Percentiles rank a stretch among this genome's conserved stretches.
Conservation (phyloP, 2,797 vertebrate species). For the Sarcoramphus papa region DNA sequence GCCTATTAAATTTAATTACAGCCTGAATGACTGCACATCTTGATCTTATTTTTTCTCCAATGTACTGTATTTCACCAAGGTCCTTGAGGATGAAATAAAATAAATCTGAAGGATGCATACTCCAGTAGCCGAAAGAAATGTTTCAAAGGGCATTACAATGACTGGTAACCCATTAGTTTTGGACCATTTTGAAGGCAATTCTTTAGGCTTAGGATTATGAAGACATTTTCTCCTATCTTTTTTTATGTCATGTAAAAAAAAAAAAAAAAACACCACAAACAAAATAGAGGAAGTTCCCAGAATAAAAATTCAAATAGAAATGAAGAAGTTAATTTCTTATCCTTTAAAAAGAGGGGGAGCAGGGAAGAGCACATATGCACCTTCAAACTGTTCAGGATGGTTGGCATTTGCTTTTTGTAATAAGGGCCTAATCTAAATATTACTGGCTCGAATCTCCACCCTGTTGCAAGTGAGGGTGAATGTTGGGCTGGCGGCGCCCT, state of each 20-base stretch:
- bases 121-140: conserved; percentile 19
- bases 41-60: conserved; percentile 70
- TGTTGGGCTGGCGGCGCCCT: accelerated
- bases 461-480: not conserved
- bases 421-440: not conserved
- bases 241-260: not conserved
- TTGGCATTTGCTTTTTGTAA: not conserved
- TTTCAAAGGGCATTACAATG: conserved; percentile 21
- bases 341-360: not conserved
- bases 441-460: not conserved
- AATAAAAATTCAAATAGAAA: not conserved
- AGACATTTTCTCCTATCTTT: not conserved
- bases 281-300: not conserved
- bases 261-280: not conserved
- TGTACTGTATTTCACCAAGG: conserved; percentile 70
- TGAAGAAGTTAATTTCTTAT: not conserved
- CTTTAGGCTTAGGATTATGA: not conserved
- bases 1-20: conserved; percentile 83
- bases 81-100: conserved; percentile 69
- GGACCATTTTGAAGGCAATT: not conserved
- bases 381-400: not conserved
- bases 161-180: conserved; percentile 33
- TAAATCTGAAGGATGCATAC: conserved; percentile 67
- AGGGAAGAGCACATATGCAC: accelerated
- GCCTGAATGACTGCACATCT: conserved; percentile 73